These are phyloP conservation scores for Platycnemis pennipes DNA, from an alignment of 2,888 invertebrate species.

Conservation along the genomic window DNA sequence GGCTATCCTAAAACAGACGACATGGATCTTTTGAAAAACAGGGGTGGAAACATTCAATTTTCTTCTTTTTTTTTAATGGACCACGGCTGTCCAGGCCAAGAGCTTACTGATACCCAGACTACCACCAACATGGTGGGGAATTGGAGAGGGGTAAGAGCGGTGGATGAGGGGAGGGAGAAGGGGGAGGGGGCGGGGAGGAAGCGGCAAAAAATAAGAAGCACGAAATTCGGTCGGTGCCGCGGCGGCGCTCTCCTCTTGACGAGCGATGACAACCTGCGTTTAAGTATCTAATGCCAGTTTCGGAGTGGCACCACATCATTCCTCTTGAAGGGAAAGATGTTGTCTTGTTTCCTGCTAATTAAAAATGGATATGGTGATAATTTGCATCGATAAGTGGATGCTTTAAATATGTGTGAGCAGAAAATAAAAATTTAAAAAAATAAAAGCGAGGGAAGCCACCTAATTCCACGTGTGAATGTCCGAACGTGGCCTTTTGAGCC, in stretches of 20 bases:
- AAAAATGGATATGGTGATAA: neutral
- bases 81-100: neutral
- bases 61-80: neutral
- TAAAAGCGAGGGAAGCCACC: neutral
- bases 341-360: neutral
- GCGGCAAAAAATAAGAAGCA: neutral
- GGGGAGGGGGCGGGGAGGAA: neutral
- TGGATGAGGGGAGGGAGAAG: neutral
- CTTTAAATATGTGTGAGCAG: neutral
- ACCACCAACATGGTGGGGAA: neutral
- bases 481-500: neutral
- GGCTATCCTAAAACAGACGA: too few species aligned
- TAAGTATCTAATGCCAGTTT: neutral
- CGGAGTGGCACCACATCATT: neutral
- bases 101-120: neutral
- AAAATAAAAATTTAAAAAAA: too few species aligned
- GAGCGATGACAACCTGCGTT: constrained; percentile 26
- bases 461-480: neutral
- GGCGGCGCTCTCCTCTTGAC: neutral
- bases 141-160: neutral
- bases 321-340: neutral
- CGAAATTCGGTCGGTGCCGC: neutral
- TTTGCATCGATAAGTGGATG: neutral
- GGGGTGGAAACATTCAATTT: too few species aligned
- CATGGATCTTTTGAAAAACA: too few species aligned